Conservation (phyloP, 2,888 invertebrate species). For the Gnatocerus cornutus region DNA sequence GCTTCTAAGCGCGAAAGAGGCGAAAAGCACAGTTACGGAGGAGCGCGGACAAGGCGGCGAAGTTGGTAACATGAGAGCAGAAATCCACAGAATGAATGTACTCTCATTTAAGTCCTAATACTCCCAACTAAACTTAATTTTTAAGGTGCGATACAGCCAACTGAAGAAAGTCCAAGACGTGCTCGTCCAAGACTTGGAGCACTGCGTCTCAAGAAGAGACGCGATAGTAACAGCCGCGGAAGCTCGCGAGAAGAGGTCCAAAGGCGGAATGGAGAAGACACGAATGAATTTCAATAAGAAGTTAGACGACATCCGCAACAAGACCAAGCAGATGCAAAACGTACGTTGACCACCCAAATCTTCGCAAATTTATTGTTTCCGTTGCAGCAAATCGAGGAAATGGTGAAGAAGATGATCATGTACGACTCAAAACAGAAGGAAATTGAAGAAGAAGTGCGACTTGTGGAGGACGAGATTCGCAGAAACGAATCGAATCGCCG, state of each 20-base stretch:
- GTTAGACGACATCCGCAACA: slow-evolving; percentile 75
- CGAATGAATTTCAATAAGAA: slow-evolving; percentile 74
- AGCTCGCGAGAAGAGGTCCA: slow-evolving; percentile 73
- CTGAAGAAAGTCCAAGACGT: slow-evolving; percentile 75
- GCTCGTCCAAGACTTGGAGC: slow-evolving; percentile 77
- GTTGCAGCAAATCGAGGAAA: slow-evolving; percentile 73
- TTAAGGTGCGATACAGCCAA: slow-evolving; percentile 71
- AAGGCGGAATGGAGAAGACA: slow-evolving; percentile 68
- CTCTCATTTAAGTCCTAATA: slow-evolving; percentile 54
- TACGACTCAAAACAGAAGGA: slow-evolving; percentile 31
- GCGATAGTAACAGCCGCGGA: slow-evolving; percentile 76
- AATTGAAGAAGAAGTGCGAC: slow-evolving; percentile 17
- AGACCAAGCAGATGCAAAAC: slow-evolving; percentile 73
- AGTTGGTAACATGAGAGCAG: slow-evolving; percentile 83
- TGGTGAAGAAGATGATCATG: slow-evolving; percentile 72
- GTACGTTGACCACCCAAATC: not conserved
- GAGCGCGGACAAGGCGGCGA: slow-evolving; percentile 81
- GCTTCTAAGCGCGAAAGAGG: slow-evolving; percentile 81
- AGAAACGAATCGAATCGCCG: slow-evolving; percentile 15
- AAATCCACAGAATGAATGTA: slow-evolving; percentile 90
- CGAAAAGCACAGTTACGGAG: slow-evolving; percentile 79
- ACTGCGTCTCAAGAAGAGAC: slow-evolving; percentile 78
- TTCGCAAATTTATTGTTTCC: not conserved
- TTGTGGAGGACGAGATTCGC: slow-evolving; percentile 22
- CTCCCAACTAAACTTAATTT: slow-evolving; percentile 7